Base-by-base conservation (phyloP, 2,113 vertebrate genomes). In the Psittacula cyanocephala region DNA sequence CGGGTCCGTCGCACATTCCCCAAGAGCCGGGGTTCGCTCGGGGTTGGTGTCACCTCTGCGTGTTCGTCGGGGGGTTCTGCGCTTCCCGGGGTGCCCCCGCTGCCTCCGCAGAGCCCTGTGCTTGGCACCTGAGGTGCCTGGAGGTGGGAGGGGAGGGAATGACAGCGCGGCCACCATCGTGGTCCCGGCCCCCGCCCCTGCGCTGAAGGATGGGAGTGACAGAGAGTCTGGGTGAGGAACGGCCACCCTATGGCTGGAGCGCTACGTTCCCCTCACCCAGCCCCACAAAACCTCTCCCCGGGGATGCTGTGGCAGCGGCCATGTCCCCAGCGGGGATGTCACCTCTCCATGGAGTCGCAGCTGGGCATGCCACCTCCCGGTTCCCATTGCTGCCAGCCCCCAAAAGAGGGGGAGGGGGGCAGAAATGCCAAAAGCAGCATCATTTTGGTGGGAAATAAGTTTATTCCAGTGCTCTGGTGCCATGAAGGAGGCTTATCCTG, bases 241-340 rank as follows among this genome's bases (percentile, higher is more conserved):
- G 8, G 7, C 47, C 49, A 28, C 62, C 27, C 37, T 47, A 6
- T 2, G 5, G 13, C 67, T 46, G 84, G 43, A 53, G 65, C 2
- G 2, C 64, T 77, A 3, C 0, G 13, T 77, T 35, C 39, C 20
- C 74, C 74, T 49, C 28, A 44, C 63, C 44, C 44, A 55, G 35
- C 35, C 47, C 37, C 7, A 0, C 35, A 20, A 75, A 92, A 39
- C 37, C 65, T 39, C 65, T 59, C 17, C 19, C 9, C 0, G 1
- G 46, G n/a, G 37, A 57, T 25, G 50, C 62, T 35, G 44, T 74
- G 37, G 43, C 64, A 77, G 64, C 33, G 4, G 5, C 55, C 1
- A 0, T 4, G 22, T 39, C 79, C 52, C 10, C 28, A 29, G 0
- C 1, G 4, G 49, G 37, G 41, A 22, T 29, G 24, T 59, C 55